These are phyloP conservation scores for Tympanuchus pallidicinctus DNA, from an alignment of 2,113 vertebrate genomes.

Conservation along the genomic window DNA sequence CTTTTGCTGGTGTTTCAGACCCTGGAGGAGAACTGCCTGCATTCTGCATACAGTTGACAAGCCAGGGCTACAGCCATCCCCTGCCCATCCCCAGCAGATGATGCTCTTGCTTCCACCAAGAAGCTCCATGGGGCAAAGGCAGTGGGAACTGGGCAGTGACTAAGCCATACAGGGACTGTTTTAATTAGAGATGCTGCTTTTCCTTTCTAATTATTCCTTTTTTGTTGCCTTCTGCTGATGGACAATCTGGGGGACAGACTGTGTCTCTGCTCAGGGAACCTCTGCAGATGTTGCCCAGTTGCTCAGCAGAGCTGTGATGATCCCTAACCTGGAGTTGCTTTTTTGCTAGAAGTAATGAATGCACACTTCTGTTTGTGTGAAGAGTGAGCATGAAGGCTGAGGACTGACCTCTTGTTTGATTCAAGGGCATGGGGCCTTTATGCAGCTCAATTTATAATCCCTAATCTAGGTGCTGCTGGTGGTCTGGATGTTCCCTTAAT, in stretches of 20 bases:
- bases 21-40: neutral
- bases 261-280: neutral
- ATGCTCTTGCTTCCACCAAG: neutral
- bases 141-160: neutral
- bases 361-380: neutral
- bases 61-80: neutral
- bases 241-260: neutral
- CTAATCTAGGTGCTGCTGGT: neutral
- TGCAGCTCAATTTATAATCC: neutral
- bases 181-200: neutral
- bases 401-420: neutral
- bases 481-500: neutral
- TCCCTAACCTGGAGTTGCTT: neutral
- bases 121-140: neutral
- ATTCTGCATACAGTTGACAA: neutral
- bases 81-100: neutral
- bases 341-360: neutral
- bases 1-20: neutral
- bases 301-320: neutral
- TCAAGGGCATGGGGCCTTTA: fast-evolving
- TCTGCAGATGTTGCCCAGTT: neutral
- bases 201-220: neutral
- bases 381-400: no score
- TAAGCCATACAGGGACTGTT: neutral
- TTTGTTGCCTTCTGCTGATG: neutral